These are phyloP conservation scores for Oreochromis aureus DNA, from an alignment of 2,113 vertebrate species.

Conservation along the genomic window DNA sequence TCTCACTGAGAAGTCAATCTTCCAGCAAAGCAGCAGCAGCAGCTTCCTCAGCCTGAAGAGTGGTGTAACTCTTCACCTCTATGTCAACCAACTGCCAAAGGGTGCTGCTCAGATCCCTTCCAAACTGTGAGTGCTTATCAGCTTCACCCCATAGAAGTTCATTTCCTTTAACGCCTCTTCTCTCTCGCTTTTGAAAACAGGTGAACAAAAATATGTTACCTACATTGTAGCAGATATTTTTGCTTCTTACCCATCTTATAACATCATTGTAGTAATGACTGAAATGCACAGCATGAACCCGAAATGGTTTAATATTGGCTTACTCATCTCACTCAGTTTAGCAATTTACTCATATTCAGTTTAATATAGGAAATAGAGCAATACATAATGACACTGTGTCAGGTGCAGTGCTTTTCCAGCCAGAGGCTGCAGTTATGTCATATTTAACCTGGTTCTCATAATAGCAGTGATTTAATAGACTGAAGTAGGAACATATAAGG, in stretches of 20 bases:
- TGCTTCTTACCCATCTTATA: neutral
- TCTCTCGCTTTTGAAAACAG: neutral
- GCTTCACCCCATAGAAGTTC: neutral
- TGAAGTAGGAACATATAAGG: neutral
- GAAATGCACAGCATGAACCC: neutral
- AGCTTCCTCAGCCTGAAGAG: conserved; percentile 82
- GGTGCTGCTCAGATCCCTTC: conserved; percentile 83
- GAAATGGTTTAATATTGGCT: neutral
- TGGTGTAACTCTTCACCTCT: conserved; percentile 80
- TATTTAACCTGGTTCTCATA: neutral
- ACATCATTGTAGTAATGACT: neutral
- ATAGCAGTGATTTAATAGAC: neutral
- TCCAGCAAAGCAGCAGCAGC: conserved; percentile 71
- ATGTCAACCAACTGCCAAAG: conserved; percentile 90
- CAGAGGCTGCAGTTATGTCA: neutral
- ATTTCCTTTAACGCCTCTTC: neutral
- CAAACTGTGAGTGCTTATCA: conserved; percentile 74
- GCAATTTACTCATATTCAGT: neutral
- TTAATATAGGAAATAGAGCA: neutral
- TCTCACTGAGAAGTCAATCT: conserved; percentile 81
- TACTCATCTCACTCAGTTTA: neutral
- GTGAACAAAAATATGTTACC: neutral
- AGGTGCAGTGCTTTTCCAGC: neutral
- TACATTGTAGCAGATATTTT: neutral
- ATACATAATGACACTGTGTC: neutral